These are phyloP conservation scores for Rhyacichthys aspro DNA, from an alignment of 2,797 vertebrate genomes.

Conservation along the genomic window DNA sequence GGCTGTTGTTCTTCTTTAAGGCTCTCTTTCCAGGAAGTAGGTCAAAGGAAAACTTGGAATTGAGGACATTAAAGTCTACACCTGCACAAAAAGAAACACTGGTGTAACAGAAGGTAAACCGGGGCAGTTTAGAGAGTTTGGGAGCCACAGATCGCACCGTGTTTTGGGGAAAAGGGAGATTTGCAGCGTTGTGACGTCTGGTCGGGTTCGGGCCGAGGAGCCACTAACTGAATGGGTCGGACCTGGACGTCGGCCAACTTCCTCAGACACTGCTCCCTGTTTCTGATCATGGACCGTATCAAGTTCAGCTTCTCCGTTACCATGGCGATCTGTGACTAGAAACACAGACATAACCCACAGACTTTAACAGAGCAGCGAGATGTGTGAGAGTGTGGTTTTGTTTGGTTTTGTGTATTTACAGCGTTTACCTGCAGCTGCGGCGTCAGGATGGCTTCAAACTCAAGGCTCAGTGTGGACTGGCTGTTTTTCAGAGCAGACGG, in stretches of 20 bases:
- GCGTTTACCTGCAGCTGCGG: constrained; percentile 88
- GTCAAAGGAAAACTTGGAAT: constrained; percentile 92
- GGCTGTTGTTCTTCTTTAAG: constrained; percentile 85
- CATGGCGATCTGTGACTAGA: constrained; percentile 84
- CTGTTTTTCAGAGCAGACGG: constrained; percentile 79
- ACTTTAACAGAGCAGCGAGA: neutral
- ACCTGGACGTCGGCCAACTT: constrained; percentile 84
- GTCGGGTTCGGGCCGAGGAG: constrained; percentile 83
- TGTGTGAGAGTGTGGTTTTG: neutral
- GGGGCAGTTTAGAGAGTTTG: neutral
- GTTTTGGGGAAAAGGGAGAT: constrained; percentile 88
- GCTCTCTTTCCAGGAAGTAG: constrained; percentile 90
- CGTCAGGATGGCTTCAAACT: constrained; percentile 88
- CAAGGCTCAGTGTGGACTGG: constrained; percentile 81
- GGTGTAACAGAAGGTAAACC: neutral
- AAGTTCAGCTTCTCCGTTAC: constrained; percentile 88
- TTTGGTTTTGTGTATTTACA: neutral
- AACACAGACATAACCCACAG: neutral
- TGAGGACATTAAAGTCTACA: constrained; percentile 87
- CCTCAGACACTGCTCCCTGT: constrained; percentile 86
- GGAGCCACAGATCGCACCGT: constrained; percentile 76
- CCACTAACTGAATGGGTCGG: constrained; percentile 86
- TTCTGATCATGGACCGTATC: constrained; percentile 87
- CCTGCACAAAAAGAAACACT: constrained; percentile 63
- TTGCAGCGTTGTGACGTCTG: constrained; percentile 76